Evolutionary conservation across 1,140 invertebrate genomes (phyloP).

Genomic region (Anagrus nilaparvatae): DNA sequence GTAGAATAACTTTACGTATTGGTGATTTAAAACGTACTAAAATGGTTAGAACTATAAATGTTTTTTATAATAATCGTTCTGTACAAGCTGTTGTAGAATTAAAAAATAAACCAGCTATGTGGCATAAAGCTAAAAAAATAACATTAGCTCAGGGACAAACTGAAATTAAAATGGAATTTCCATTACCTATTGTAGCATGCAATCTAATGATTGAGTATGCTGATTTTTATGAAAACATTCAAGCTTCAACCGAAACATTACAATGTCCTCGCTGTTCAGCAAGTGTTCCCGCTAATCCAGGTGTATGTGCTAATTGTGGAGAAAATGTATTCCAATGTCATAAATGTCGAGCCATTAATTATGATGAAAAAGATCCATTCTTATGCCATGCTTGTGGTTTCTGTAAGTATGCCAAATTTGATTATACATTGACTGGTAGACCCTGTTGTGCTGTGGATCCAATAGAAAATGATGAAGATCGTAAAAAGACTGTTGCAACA

Average conservation of each 20-base stretch:
- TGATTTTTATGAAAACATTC: constrained; percentile 88
- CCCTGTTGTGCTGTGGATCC: constrained; percentile 93
- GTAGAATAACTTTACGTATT: constrained; percentile 85
- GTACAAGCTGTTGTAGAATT: constrained; percentile 92
- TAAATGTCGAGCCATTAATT: constrained; percentile 96
- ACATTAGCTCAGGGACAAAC: constrained; percentile 82
- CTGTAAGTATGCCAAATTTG: constrained; percentile 99
- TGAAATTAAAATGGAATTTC: constrained; percentile 93
- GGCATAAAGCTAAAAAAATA: constrained; percentile 93
- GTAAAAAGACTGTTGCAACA: constrained; percentile 85
- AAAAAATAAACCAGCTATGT: constrained; percentile 89
- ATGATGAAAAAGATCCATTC: constrained; percentile 98
- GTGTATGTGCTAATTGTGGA: constrained; percentile 94
- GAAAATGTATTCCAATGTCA: constrained; percentile 99
- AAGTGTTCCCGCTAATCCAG: constrained; percentile 91
- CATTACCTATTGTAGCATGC: constrained; percentile 91
- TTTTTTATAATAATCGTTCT: constrained; percentile 93
- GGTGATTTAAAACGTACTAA: constrained; percentile 92
- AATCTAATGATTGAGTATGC: constrained; percentile 99
- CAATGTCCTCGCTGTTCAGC: constrained; percentile 94
- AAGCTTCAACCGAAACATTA: constrained; percentile 74
- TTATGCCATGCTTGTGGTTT: constrained; percentile 97
- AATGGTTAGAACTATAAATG: constrained; percentile 93
- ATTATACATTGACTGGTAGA: constrained; percentile 81
- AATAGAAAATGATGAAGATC: constrained; percentile 93